Evolutionary conservation across 2,113 vertebrate genomes (phyloP), one percentile per base, ranked within the genome.

Genomic region (Lonchura striata): DNA sequence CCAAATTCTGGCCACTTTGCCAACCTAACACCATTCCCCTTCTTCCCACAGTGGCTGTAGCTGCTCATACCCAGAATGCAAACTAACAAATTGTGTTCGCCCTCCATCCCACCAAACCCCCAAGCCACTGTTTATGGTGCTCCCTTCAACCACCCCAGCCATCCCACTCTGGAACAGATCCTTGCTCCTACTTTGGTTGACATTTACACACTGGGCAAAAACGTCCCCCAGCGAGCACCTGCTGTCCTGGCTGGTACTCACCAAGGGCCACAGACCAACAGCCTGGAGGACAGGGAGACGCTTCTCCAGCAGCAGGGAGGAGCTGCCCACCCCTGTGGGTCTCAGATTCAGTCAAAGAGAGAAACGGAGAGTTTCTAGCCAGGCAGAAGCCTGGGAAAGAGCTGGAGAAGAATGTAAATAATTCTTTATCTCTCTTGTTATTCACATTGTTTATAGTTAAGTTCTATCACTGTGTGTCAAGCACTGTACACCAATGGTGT

Each of bases 41-140:
- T 83, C 72, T 84, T 84, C 60, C 90, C 74, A 47, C 60, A 35
- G 52, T 8, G 70, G n/a, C n/a, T n/a, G n/a, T n/a, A n/a, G n/a
- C n/a, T n/a, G 31, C 57, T 71, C 49, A 7, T 9, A 52, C 9
- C 30, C 41, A 57, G 14, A 86, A 46, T 80, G 42, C 31, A 46
- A 83, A 57, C 10, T 1, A 30, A 74, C 6, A 27, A 24, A 57
- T n/a, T 1, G 0, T 8, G 10, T 24, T 68, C 65, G n/a, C 7
- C 28, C 30, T 59, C 47, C 42, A 22, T 6, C 57, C 7, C 9
- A 4, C 56, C 76, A 66, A 61, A 3, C 4, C 22, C 9, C 22
- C n/a, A 65, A 39, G 2, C 3, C 33, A 7, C 6, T 41, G 23
- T 23, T 68, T 5, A 3, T 11, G 31, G 37, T 16, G 57, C 50